phyloP scores from a whole-genome alignment of 2,888 invertebrate genomes.

The Folsomia candida region DNA sequence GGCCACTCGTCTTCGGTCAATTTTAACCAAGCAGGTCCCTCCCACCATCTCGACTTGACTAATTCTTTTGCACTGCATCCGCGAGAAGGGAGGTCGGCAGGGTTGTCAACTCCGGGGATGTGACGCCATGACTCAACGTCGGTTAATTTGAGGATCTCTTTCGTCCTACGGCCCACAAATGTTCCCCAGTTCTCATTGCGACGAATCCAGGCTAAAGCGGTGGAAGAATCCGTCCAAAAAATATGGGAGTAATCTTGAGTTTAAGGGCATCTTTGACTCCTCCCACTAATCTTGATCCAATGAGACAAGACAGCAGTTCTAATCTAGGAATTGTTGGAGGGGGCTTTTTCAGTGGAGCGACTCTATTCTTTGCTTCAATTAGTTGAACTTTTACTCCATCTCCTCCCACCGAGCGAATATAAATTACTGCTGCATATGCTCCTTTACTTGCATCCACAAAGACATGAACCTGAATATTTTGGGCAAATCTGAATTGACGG shows the following conservation, averaged over 20 bases:
- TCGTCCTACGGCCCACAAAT: conserved; percentile 13
- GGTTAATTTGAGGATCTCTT: conserved; percentile 12
- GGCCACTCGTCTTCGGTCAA: conserved; percentile 4
- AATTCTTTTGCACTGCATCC: conserved; percentile 16
- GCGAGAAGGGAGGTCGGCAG: conserved; percentile 32
- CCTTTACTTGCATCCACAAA: not conserved
- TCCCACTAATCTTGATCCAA: not conserved
- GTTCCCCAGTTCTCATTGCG: not conserved
- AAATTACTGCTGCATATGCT: not conserved
- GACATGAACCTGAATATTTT: not conserved
- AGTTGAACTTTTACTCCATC: not conserved
- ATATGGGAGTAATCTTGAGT: not conserved
- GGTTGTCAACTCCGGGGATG: conserved; percentile 18
- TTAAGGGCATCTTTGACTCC: not conserved
- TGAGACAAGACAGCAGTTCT: not conserved
- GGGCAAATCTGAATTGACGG: not conserved
- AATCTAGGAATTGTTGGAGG: not conserved
- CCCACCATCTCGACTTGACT: conserved; percentile 18
- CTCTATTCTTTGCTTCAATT: conserved; percentile 2
- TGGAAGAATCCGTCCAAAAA: conserved; percentile 23
- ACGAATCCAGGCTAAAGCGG: conserved; percentile 15
- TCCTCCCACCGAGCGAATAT: not conserved
- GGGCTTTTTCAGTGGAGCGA: not conserved
- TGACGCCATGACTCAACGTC: not conserved
- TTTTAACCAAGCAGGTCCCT: conserved; percentile 20